A percentile compares a stretch with the other conserved stretches of the same genome.
Conservation (phyloP, 2,113 vertebrate species). For the Nettapus auritus region DNA sequence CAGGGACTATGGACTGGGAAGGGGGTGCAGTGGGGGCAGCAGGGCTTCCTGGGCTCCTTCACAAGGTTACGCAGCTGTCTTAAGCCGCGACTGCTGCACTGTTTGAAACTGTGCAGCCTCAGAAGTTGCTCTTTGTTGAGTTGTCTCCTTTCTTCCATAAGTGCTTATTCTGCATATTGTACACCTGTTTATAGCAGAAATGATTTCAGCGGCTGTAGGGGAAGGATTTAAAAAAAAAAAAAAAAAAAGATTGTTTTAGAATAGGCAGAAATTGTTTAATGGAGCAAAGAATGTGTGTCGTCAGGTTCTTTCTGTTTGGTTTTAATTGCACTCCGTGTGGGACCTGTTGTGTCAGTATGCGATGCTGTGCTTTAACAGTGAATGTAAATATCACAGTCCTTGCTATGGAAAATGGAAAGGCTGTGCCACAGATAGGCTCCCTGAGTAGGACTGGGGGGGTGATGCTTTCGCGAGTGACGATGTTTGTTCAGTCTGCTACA, state of each 20-base stretch:
- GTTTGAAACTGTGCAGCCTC: neutral
- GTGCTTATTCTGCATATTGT: conserved; percentile 23
- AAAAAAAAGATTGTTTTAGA: neutral
- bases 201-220: neutral
- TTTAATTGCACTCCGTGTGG: neutral
- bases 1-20: neutral
- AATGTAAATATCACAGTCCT: neutral
- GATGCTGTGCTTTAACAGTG: neutral
- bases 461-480: neutral
- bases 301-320: neutral
- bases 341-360: neutral
- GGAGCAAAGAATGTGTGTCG: neutral
- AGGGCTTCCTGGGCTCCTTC: neutral
- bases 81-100: rapidly evolving
- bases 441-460: neutral
- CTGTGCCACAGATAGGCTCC: neutral
- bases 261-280: neutral
- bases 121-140: neutral
- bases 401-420: neutral
- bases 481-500: neutral
- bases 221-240: rapidly evolving
- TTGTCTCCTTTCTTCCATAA: neutral
- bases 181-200: conserved; percentile 22
- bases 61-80: neutral
- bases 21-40: neutral